Conservation (phyloP, 1,140 invertebrate species). For the Schlechtendalia chinensis region DNA sequence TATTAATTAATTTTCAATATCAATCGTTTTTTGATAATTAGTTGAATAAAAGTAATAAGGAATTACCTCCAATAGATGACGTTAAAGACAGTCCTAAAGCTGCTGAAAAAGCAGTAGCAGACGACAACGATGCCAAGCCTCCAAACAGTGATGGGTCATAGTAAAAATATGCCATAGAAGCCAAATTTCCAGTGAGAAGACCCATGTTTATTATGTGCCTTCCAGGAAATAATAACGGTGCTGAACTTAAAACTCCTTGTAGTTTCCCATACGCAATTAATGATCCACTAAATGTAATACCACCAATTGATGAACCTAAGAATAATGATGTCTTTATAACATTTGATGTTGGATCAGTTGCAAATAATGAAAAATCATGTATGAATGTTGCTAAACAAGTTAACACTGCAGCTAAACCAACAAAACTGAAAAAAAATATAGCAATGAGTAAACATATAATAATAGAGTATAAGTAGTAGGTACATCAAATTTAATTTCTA, state of each 20-base stretch:
- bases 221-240: slow-evolving; percentile 78
- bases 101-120: slow-evolving; percentile 71
- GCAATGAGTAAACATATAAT: slow-evolving; percentile 27
- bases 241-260: slow-evolving; percentile 76
- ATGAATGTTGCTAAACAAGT: slow-evolving; percentile 84
- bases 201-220: slow-evolving; percentile 73
- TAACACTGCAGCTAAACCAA: slow-evolving; percentile 81
- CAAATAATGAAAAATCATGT: slow-evolving; percentile 78
- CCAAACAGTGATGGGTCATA: slow-evolving; percentile 65
- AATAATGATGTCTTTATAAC: slow-evolving; percentile 86
- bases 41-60: background rate
- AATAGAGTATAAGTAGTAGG: background rate
- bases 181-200: slow-evolving; percentile 69
- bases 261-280: slow-evolving; percentile 89
- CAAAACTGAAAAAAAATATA: slow-evolving; percentile 63
- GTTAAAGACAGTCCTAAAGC: slow-evolving; percentile 85
- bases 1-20: background rate
- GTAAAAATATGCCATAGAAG: slow-evolving; percentile 70
- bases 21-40: no score
- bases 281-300: slow-evolving; percentile 85
- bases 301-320: slow-evolving; percentile 86
- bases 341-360: slow-evolving; percentile 77
- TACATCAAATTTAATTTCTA: background rate
- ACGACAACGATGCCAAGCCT: slow-evolving; percentile 67
- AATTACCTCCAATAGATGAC: slow-evolving; percentile 78